phyloP scores from a whole-genome alignment of 2,113 vertebrate species.

The Corythornis madagascariensis region DNA sequence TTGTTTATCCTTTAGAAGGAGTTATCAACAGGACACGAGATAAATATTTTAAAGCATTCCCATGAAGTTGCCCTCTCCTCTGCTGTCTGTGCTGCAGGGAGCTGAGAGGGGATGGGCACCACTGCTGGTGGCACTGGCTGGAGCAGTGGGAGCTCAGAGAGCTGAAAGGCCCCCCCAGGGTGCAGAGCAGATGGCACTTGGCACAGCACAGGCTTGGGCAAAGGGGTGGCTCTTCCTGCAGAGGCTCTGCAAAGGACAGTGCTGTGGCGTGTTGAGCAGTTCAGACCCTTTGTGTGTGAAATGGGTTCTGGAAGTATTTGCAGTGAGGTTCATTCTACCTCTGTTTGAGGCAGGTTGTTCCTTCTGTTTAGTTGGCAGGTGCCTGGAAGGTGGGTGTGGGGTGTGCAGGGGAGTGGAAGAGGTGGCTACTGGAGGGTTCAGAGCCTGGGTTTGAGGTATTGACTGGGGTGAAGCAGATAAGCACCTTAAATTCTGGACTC shows the following conservation, averaged over 20 bases:
- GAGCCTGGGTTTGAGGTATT: neutral
- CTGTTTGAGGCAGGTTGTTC: neutral
- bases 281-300: neutral
- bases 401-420: neutral
- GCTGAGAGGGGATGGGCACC: fast-evolving
- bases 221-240: neutral
- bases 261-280: neutral
- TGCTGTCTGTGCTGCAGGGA: fast-evolving
- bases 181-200: neutral
- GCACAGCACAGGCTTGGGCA: fast-evolving
- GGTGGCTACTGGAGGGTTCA: neutral
- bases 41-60: neutral
- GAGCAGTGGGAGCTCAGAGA: neutral
- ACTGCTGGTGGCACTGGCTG: neutral
- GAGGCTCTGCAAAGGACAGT: neutral
- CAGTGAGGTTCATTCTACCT: neutral
- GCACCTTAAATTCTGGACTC: neutral
- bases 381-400: neutral
- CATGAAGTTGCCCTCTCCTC: neutral
- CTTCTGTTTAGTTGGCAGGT: neutral
- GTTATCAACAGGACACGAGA: neutral
- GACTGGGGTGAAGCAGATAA: neutral
- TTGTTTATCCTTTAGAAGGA: neutral
- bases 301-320: neutral
- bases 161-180: neutral